Evolutionary conservation across 2,113 vertebrate species (phyloP).

Genomic region (Athene noctua): DNA sequence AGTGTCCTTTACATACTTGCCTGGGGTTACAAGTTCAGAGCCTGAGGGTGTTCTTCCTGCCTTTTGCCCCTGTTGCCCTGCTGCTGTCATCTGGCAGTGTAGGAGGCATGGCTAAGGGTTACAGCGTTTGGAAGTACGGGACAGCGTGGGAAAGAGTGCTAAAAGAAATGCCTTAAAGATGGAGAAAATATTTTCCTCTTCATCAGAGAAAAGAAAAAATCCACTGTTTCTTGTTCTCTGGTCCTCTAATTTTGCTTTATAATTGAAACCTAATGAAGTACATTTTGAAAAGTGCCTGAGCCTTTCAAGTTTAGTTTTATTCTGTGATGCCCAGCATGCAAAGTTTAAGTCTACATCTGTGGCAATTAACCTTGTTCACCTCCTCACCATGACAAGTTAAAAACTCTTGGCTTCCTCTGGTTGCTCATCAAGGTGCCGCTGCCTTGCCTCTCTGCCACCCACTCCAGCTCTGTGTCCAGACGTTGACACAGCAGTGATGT

Average conservation of each 20-base stretch:
- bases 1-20: neutral
- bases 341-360: neutral
- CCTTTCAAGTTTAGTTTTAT: neutral
- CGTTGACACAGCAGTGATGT: neutral
- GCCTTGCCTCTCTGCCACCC: neutral
- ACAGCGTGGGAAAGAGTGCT: neutral
- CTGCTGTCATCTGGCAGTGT: neutral
- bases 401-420: neutral
- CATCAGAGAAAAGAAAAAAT: neutral
- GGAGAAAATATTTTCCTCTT: neutral
- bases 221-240: neutral
- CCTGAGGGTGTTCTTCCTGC: neutral
- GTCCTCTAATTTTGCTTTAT: neutral
- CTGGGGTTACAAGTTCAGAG: neutral
- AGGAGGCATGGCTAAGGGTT: neutral
- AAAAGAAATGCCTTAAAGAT: neutral
- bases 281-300: neutral
- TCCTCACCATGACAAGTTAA: neutral
- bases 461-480: neutral
- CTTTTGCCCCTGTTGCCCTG: neutral
- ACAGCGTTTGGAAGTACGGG: neutral
- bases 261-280: neutral
- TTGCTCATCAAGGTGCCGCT: fast-evolving
- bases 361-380: neutral
- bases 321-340: neutral